Evolutionary conservation across 2,797 vertebrate species (phyloP), one percentile per base, ranked within the genome.

Genomic region (Sebastes matsubarae): DNA sequence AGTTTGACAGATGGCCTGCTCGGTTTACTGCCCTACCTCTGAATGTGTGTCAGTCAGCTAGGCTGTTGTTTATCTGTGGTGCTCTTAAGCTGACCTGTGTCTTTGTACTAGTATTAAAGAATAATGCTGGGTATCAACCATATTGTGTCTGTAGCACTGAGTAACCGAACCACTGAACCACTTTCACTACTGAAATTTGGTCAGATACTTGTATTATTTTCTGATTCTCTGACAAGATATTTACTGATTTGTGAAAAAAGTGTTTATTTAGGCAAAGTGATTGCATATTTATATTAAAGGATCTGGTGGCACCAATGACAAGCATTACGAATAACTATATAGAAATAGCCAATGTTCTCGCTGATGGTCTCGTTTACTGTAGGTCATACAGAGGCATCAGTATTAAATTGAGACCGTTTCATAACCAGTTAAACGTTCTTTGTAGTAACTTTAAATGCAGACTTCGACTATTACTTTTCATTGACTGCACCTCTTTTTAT

Each of bases 1-100:
- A 5, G 4, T 84, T 78, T 81, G 88, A 93, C 94, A 95, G 93
- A 94, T 94, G 93, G 94, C 50, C 50, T 75, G 72, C 72, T 25
- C 0, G 78, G 72, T 88, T 91, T 89, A 87, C 81, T 81, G 81
- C 55, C 69, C 87, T 88, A 83, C 83, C 87, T 89, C 77, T 82
- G 80, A 90, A 88, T 89, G 75, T 91, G 83, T 92, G 89, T 89
- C 90, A 92, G 59, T 86, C 65, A 24, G 71, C 68, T 13, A 11
- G 65, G 70, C 71, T 80, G 68, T 75, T 83, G 57, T 82, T 84
- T 85, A 59, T 82, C n/a, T 61, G 32, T 66, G 61, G 13, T 54
- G 36, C n/a, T 70, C 27, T 55, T 74, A 36, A 76, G 46, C 46
- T 80, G 57, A 77, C 68, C 63, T 76, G 27, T 67, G 16, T 78